Conservation (phyloP, 1,140 invertebrate genomes). For the Triops cancriformis region DNA sequence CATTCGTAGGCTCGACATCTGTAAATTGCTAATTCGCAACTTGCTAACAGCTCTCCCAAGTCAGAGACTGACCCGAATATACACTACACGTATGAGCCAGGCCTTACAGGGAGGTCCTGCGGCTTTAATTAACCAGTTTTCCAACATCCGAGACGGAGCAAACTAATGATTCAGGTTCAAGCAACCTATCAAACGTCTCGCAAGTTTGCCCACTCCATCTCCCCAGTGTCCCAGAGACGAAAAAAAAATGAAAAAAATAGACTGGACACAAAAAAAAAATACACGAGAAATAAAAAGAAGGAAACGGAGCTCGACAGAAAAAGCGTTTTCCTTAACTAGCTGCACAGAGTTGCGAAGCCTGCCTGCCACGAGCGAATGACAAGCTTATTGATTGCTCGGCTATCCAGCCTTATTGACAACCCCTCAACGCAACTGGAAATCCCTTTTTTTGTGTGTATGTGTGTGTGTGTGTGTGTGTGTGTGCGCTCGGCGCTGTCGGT, state of each 20-base stretch:
- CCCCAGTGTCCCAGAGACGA: background rate
- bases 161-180: background rate
- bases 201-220: background rate
- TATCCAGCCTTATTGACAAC: conserved; percentile 1
- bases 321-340: background rate
- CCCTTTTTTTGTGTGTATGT: background rate
- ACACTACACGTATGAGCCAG: background rate
- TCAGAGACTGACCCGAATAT: background rate
- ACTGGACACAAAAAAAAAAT: background rate
- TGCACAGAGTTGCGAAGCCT: background rate
- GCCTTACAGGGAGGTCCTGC: background rate
- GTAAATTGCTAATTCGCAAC: background rate
- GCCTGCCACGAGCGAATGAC: conserved; percentile 11
- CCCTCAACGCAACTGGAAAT: background rate
- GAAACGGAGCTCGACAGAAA: background rate
- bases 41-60: background rate
- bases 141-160: background rate
- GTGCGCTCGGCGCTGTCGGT: background rate
- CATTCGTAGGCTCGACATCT: background rate
- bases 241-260: background rate
- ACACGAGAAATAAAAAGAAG: background rate
- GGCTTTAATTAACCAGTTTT: background rate
- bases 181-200: background rate
- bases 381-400: background rate
- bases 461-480: conserved; percentile 2